Evolutionary conservation across 2,888 invertebrate species (phyloP), one percentile per base, ranked within the genome.

Genomic region (Metellina segmentata): DNA sequence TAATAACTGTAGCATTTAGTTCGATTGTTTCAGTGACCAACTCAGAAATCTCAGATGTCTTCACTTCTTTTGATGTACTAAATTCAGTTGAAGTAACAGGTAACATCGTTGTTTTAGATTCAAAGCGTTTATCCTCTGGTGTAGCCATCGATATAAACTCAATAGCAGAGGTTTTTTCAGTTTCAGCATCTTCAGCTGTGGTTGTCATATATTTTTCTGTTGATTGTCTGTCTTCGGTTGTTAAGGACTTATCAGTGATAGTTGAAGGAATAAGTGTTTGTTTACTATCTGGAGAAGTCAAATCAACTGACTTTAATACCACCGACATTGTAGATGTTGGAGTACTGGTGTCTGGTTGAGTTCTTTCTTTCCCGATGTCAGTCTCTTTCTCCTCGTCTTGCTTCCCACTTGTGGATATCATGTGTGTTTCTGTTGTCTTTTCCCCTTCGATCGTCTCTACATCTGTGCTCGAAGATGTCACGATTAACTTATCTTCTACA

Each of bases 1-100:
- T 90, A 6, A 13, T 8, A 7, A 90, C 34, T 11, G 85, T 90
- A 72, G 61, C 19, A 7, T 85, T 90, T 19, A 9, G 20, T 75
- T 81, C 16, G 34, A 77, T 34, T 69, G 74, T 69, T 90, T 90
- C 90, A n/a, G 90, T 90, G 74, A 85, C 13, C 9, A 72, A 49
- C 48, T 83, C 85, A 53, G 53, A 61, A 48, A 48, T 75, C 61
- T 83, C 72, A n/a, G 71, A 77, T 16, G 72, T 69, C 16, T 81
- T 75, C 51, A 19, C 19, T 69, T 81, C 61, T 49, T 81, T 74
- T 11, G 74, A 52, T 8, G n/a, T 48, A n/a, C n/a, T n/a, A 20
- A 20, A 7, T 77, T 69, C 71, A 20, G 19, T 53, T 20, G 7
- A 70, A n/a, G 78, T 11, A n/a, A 13, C 52, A 52, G 49, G n/a